Conservation (phyloP, 2,888 invertebrate species). For the Drosophila tripunctata region DNA sequence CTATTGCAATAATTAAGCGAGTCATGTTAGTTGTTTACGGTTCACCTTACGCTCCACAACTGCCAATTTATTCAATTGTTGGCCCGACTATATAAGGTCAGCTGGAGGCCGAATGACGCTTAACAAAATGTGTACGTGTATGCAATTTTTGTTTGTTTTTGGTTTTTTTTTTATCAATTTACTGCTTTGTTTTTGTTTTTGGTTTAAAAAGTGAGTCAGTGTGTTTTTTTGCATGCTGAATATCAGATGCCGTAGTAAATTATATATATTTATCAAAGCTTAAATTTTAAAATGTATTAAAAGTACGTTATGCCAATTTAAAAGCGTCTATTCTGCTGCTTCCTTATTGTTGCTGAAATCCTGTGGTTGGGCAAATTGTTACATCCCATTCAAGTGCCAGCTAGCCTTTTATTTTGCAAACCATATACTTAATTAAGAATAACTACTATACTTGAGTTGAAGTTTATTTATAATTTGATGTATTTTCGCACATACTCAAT, state of each 20-base stretch:
- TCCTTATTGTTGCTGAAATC: neutral
- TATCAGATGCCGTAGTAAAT: neutral
- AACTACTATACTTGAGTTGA: neutral
- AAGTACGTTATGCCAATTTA: neutral
- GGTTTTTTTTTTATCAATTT: neutral
- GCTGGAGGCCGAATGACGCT: neutral
- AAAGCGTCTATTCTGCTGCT: neutral
- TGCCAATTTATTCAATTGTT: constrained; percentile 16
- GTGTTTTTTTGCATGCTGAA: too few relatives aligned
- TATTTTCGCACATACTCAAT: neutral
- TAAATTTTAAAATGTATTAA: neutral
- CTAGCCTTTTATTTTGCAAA: neutral
- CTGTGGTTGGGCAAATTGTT: neutral
- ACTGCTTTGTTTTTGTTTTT: neutral
- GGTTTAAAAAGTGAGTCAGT: neutral
- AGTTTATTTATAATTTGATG: neutral
- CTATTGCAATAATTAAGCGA: constrained; percentile 27
- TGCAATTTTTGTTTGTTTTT: too few relatives aligned
- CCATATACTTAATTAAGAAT: constrained; percentile 2
- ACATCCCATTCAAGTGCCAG: neutral
- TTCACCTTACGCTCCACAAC: constrained; percentile 21
- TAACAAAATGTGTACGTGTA: neutral
- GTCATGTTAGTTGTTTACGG: constrained; percentile 28
- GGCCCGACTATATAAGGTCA: constrained; percentile 26
- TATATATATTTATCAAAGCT: neutral